phyloP scores from a whole-genome alignment of 2,113 vertebrate species.

The Anguilla japonica region DNA sequence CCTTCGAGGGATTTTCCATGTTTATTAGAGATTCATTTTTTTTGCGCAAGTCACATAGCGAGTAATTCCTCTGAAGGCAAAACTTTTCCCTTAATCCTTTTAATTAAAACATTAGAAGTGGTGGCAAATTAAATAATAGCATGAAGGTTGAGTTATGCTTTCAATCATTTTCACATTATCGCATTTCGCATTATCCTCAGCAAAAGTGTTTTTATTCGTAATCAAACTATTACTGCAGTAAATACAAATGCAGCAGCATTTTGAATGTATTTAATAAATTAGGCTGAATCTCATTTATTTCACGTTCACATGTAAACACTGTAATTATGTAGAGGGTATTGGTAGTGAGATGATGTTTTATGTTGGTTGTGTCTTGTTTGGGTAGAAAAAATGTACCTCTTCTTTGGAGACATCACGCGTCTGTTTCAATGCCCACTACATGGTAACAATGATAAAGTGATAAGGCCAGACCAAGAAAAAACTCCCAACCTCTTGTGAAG shows the following conservation, averaged over 20 bases:
- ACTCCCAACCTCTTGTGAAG: background rate
- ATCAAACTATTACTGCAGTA: conserved; percentile 26
- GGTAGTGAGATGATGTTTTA: conserved; percentile 20
- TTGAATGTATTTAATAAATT: background rate
- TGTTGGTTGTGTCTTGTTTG: conserved; percentile 18
- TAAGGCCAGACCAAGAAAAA: conserved; percentile 9
- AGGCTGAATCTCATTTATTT: background rate
- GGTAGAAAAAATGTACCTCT: conserved; percentile 36
- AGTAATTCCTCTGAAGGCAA: conserved; percentile 12
- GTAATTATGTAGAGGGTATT: conserved; percentile 34
- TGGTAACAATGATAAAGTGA: conserved; percentile 30
- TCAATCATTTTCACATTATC: conserved; percentile 35
- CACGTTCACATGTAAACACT: background rate
- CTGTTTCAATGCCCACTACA: background rate
- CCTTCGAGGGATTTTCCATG: conserved; percentile 6
- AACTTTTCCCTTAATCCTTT: conserved; percentile 38
- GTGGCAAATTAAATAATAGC: conserved; percentile 49
- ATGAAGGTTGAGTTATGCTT: conserved; percentile 42
- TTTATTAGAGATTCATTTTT: too few relatives aligned
- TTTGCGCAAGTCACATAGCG: background rate
- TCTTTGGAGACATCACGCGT: conserved; percentile 27
- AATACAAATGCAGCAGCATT: background rate
- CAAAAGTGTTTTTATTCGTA: conserved; percentile 38
- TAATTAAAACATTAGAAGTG: conserved; percentile 53
- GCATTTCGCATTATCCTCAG: conserved; percentile 14